Conservation (phyloP, 1,140 invertebrate species). For the Xylocopa sonorina region DNA sequence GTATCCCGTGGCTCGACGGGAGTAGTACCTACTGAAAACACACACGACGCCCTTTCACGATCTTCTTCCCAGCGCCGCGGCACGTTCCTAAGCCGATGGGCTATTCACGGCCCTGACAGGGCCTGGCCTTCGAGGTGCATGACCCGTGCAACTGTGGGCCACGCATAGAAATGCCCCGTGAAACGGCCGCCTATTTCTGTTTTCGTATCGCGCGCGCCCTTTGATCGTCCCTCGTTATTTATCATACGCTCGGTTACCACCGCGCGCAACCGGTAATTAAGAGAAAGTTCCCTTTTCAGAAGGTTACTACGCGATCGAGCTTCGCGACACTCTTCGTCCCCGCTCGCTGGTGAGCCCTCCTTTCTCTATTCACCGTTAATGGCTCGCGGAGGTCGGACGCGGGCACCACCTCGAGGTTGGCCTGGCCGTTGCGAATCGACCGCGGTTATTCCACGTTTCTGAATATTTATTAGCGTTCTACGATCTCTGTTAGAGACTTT, state of each 20-base stretch:
- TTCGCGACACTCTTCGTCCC: background rate
- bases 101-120: constrained; percentile 66
- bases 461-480: background rate
- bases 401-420: background rate
- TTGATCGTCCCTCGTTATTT: constrained; percentile 33
- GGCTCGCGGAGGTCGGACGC: background rate
- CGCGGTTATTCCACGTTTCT: background rate
- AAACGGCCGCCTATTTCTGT: constrained; percentile 50
- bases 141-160: constrained; percentile 57
- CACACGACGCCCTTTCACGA: constrained; percentile 55
- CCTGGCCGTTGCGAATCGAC: background rate
- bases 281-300: background rate
- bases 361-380: background rate
- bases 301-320: background rate
- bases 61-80: constrained; percentile 23
- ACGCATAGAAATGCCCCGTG: constrained; percentile 47
- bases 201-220: constrained; percentile 20
- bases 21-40: constrained; percentile 55
- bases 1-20: constrained; percentile 4
- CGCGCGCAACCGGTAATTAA: constrained; percentile 6
- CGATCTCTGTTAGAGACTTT: too few relatives aligned
- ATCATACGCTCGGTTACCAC: too few relatives aligned
- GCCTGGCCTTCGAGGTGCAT: constrained; percentile 60
- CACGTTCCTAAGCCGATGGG: constrained; percentile 53
- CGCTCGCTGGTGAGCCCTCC: background rate